phyloP scores from a whole-genome alignment of 2,888 invertebrate species.

The Dendrolimus houi region DNA sequence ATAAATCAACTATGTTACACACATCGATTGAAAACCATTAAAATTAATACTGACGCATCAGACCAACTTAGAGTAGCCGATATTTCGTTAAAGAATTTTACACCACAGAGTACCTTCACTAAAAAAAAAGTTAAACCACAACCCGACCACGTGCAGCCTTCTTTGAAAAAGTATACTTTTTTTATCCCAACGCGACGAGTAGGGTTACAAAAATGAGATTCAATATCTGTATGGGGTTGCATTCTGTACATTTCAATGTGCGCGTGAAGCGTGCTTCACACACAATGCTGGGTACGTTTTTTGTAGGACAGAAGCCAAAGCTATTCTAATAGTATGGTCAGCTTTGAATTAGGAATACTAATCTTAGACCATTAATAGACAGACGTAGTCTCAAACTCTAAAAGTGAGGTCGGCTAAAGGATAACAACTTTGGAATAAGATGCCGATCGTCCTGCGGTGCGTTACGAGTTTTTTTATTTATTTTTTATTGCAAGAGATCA shows the following conservation, averaged over 20 bases:
- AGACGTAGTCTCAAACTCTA: too few relatives aligned
- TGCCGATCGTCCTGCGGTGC: too few relatives aligned
- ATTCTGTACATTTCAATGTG: constrained; percentile 13
- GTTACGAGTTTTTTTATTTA: too few relatives aligned
- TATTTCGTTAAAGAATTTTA: constrained; percentile 55
- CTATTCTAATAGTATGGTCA: too few relatives aligned
- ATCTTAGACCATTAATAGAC: too few relatives aligned
- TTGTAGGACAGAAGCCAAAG: too few relatives aligned
- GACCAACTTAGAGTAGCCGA: constrained; percentile 34
- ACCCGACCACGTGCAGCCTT: constrained; percentile 69
- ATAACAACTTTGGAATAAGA: too few relatives aligned
- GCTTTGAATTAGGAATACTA: too few relatives aligned
- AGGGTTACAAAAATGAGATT: constrained; percentile 67
- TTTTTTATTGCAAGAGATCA: too few relatives aligned
- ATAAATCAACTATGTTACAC: too few relatives aligned
- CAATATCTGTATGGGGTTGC: constrained; percentile 46
- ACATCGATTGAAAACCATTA: too few relatives aligned
- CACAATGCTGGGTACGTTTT: constrained; percentile 10
- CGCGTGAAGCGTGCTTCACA: constrained; percentile 19
- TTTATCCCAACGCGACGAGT: constrained; percentile 52
- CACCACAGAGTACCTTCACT: constrained; percentile 62
- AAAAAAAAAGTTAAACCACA: constrained; percentile 61
- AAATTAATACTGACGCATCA: background rate
- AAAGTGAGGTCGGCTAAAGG: too few relatives aligned
- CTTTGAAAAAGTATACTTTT: constrained; percentile 58